Evolutionary conservation across 2,113 vertebrate genomes (phyloP), one percentile per base, ranked within the genome.

Genomic region (Nothocercus julius): DNA sequence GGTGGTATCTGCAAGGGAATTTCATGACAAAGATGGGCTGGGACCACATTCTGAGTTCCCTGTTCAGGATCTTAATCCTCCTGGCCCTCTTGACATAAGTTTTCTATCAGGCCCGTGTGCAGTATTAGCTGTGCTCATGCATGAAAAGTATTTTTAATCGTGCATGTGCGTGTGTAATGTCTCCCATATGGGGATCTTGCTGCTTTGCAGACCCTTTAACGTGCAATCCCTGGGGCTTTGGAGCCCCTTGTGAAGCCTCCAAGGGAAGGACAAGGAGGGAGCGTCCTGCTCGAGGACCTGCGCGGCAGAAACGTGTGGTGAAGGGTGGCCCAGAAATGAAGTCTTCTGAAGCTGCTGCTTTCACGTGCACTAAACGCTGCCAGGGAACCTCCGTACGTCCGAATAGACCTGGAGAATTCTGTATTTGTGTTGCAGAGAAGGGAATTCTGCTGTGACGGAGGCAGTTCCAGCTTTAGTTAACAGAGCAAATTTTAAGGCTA

Each of bases 221-320:
- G 25, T 63, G 61, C 87, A 95, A 74, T 24, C 0, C 0, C 58
- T 30, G 21, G 15, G 28, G 53, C 18, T 92, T 79, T 85, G 66
- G 42, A 73, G 2, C 20, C 42, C 42, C 27, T 28, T 53, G 0
- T 0, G 47, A 62, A 28, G 30, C 30, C 36, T 53, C 42, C 82
- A 67, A 44, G 63, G 36, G 38, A 5, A 22, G 24, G 3, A 32
- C 67, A n/a, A 58, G 74, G 21, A 14, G 2, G 17, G 36, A 32
- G 40, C 0, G 0, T 30, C 28, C 51, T 62, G 40, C 58, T 61
- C 27, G 36, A 77, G 45, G 80, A 7, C 22, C 4, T 14, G 9
- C 15, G 15, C 0, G 3, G 2, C 1, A 59, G 69, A 19, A 79
- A 34, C 30, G 25, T 27, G 54, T 22, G 79, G 11, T 66, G 64